These are phyloP conservation scores for Stegastes partitus DNA, from an alignment of 2,113 vertebrate species.

Conservation along the genomic window DNA sequence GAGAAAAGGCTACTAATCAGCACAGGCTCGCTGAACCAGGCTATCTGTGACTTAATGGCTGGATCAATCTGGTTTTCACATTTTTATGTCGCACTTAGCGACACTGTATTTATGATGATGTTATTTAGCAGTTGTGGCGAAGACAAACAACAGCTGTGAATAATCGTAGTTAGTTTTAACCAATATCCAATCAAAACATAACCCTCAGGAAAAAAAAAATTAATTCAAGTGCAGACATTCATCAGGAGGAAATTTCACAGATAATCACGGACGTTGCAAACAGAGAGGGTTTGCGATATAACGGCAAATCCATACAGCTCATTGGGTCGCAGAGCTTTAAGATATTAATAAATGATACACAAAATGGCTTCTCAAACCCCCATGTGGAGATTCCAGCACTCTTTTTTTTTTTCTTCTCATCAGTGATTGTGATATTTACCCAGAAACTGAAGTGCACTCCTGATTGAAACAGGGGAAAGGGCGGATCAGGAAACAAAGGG, in stretches of 20 bases:
- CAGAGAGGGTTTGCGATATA: constrained; percentile 8
- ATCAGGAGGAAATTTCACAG: constrained; percentile 1
- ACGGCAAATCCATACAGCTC: constrained; percentile 48
- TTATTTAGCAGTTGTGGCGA: background rate
- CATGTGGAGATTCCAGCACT: constrained; percentile 66
- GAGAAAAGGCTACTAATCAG: constrained; percentile 52
- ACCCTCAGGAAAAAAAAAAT: constrained; percentile 15
- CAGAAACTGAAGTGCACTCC: constrained; percentile 67
- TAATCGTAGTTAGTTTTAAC: constrained; percentile 20
- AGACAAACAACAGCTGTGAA: constrained; percentile 30
- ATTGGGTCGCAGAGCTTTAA: background rate
- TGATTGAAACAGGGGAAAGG: constrained; percentile 39
- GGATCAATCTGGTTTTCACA: constrained; percentile 13
- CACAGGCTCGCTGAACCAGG: constrained; percentile 30
- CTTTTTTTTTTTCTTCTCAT: constrained; percentile 72
- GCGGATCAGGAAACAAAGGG: constrained; percentile 20
- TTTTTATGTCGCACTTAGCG: constrained; percentile 4
- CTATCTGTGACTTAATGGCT: constrained; percentile 15
- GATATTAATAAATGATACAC: constrained; percentile 77
- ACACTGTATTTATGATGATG: constrained; percentile 16
- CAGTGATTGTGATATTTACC: constrained; percentile 81
- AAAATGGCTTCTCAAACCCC: constrained; percentile 80
- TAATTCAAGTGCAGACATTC: constrained; percentile 6
- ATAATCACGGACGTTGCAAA: background rate
- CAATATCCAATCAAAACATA: constrained; percentile 11